These are phyloP conservation scores for Formicarius rufipectus DNA, from an alignment of 2,113 vertebrate genomes.

Conservation along the genomic window DNA sequence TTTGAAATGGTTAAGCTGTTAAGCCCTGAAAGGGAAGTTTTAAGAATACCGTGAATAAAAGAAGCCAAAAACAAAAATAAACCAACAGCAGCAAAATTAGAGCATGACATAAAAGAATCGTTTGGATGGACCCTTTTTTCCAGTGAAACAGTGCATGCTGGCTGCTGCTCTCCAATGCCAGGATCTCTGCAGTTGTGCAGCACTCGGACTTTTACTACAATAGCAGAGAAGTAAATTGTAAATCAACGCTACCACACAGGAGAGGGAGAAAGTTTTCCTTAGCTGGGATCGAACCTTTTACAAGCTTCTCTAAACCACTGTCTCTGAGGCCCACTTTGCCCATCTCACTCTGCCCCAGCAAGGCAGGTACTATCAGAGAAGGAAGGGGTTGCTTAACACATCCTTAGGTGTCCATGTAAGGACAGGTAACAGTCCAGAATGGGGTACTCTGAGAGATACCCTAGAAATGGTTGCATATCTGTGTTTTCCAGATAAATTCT, in stretches of 20 bases:
- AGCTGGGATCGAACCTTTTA: not conserved
- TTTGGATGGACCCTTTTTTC: conserved; percentile 14
- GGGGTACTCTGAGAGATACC: not conserved
- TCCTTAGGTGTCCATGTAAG: rapidly evolving
- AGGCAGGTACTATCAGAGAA: not conserved
- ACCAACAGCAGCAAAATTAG: conserved; percentile 41
- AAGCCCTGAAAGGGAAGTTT: conserved; percentile 63
- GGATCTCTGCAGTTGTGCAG: not conserved
- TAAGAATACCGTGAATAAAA: conserved; percentile 48
- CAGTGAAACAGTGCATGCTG: not conserved
- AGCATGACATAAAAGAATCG: conserved; percentile 7
- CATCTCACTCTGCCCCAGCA: not conserved
- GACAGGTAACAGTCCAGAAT: not conserved
- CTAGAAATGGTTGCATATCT: rapidly evolving
- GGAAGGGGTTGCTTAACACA: not conserved
- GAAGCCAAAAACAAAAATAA: conserved; percentile 40
- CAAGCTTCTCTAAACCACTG: not conserved
- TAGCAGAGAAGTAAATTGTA: not conserved
- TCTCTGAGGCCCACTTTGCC: not conserved
- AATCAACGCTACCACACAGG: not conserved
- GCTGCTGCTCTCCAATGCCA: not conserved
- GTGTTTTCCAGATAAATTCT: not conserved
- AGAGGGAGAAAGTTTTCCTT: not conserved
- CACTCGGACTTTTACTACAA: not conserved
- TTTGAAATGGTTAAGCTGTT: conserved; percentile 64